Evolutionary conservation across 2,797 vertebrate species (phyloP).

Genomic region (Danionella dracula): DNA sequence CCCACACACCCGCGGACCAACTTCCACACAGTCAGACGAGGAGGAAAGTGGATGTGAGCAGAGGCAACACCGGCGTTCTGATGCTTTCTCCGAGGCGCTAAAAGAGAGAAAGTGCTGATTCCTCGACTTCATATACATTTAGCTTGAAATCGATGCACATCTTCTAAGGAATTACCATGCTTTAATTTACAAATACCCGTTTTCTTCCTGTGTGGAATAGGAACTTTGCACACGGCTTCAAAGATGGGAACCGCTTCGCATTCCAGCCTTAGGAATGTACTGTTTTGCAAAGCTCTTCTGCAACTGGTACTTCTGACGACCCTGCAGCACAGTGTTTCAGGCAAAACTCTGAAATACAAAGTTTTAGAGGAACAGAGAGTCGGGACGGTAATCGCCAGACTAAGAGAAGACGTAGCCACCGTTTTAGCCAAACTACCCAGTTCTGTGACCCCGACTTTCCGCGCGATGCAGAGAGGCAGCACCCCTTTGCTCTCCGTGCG

Average conservation of each 20-base stretch:
- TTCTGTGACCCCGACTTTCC: constrained; percentile 81
- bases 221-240: constrained; percentile 32
- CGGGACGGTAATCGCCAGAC: constrained; percentile 83
- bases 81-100: constrained; percentile 13
- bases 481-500: constrained; percentile 79
- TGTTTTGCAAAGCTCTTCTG: constrained; percentile 46
- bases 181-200: constrained; percentile 51
- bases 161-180: constrained; percentile 56
- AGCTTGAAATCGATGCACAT: constrained; percentile 19
- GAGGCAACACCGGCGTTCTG: constrained; percentile 41
- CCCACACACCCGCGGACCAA: constrained; percentile 43
- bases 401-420: constrained; percentile 85
- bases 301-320: constrained; percentile 51
- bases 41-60: constrained; percentile 50
- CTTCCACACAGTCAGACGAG: constrained; percentile 48
- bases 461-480: constrained; percentile 86
- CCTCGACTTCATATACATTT: neutral
- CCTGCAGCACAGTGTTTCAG: constrained; percentile 52
- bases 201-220: constrained; percentile 43
- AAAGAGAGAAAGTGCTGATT: constrained; percentile 10
- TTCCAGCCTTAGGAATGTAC: constrained; percentile 45
- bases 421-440: constrained; percentile 79
- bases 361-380: constrained; percentile 95
- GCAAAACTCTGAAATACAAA: constrained; percentile 89
- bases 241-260: constrained; percentile 54